Percentiles rank a stretch among this genome's conserved stretches.
phyloP scores from a whole-genome alignment of 1,140 invertebrate species.

The Drosophila saltans region DNA sequence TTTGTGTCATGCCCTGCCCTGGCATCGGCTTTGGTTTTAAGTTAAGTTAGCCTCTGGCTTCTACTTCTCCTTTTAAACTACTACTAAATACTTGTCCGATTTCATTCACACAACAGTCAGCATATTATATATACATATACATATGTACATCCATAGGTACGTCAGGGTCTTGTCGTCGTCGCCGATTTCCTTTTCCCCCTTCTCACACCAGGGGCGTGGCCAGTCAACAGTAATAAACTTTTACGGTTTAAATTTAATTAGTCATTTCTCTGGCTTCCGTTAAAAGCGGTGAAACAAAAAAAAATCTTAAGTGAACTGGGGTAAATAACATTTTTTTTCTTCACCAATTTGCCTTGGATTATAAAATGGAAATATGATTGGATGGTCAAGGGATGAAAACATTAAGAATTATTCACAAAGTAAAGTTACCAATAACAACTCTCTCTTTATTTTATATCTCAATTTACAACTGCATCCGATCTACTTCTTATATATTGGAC shows the following conservation, averaged over 20 bases:
- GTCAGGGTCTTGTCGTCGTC: too few relatives aligned
- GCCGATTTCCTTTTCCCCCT: neutral
- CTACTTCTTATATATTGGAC: too few relatives aligned
- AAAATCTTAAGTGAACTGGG: constrained; percentile 2
- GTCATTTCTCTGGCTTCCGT: constrained; percentile 76
- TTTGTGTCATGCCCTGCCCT: constrained; percentile 58
- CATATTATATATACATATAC: neutral
- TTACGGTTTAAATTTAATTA: constrained; percentile 79
- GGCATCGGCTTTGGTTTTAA: constrained; percentile 42
- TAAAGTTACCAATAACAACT: too few relatives aligned
- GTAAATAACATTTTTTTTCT: constrained; percentile 6
- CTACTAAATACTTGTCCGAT: constrained; percentile 51
- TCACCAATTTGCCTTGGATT: constrained; percentile 18
- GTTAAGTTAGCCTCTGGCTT: constrained; percentile 39
- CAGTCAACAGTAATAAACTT: constrained; percentile 76
- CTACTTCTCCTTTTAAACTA: constrained; percentile 28
- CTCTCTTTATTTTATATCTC: too few relatives aligned
- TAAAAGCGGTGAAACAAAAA: constrained; percentile 31
- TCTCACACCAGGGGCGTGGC: constrained; percentile 38
- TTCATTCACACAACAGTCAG: constrained; percentile 54
- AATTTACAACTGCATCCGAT: too few relatives aligned
- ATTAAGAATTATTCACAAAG: too few relatives aligned
- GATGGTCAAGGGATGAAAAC: neutral
- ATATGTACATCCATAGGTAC: too few relatives aligned
- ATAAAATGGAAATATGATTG: neutral